phyloP scores from a whole-genome alignment of 1,140 invertebrate genomes.

The Paracyclopina nana region DNA sequence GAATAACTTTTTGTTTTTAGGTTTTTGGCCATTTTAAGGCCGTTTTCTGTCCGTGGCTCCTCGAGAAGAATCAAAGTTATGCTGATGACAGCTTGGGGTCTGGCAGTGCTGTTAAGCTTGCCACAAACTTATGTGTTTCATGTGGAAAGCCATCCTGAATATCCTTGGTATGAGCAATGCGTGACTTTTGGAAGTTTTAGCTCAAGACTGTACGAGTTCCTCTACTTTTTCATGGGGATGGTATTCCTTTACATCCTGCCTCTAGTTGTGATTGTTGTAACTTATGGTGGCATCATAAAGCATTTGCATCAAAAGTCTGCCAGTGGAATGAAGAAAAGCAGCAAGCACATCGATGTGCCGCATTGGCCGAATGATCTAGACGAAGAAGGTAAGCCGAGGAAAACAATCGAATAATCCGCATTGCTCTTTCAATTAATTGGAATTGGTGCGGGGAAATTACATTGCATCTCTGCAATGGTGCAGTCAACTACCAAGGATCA shows the following conservation, averaged over 20 bases:
- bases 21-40: conserved; percentile 1
- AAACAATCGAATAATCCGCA: too few species aligned
- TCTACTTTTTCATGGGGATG: conserved; percentile 55
- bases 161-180: conserved; percentile 57
- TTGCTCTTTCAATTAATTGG: too few species aligned
- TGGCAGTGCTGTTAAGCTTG: neutral
- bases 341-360: too few species aligned
- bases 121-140: conserved; percentile 53
- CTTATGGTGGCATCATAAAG: conserved; percentile 58
- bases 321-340: too few species aligned
- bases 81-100: neutral
- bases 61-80: neutral
- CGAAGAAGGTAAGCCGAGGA: too few species aligned
- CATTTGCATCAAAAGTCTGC: conserved; percentile 3
- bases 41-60: neutral
- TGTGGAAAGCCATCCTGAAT: conserved; percentile 47
- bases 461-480: too few species aligned
- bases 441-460: too few species aligned
- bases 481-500: too few species aligned
- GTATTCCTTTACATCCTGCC: conserved; percentile 64
- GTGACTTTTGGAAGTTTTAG: conserved; percentile 50
- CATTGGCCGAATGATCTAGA: too few species aligned
- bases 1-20: neutral
- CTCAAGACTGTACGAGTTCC: conserved; percentile 40
- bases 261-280: conserved; percentile 57